Conservation (phyloP, 2,888 invertebrate genomes). For the Morinoia aosen region DNA sequence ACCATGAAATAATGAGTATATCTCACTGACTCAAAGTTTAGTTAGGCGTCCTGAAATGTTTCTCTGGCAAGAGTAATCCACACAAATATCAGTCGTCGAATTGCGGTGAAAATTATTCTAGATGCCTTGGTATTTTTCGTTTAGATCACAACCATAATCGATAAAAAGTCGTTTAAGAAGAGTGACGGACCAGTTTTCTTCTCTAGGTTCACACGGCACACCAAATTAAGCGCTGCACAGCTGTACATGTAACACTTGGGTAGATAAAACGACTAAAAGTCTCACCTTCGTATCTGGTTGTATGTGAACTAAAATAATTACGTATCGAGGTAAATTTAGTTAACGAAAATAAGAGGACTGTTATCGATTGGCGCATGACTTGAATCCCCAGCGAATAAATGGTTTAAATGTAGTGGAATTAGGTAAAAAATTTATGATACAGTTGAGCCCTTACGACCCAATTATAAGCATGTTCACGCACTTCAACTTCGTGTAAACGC, state of each 20-base stretch:
- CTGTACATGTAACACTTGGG: neutral
- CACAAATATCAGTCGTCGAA: neutral
- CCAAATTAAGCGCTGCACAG: neutral
- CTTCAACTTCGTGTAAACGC: neutral
- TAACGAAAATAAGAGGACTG: neutral
- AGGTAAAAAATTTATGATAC: neutral
- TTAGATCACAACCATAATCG: neutral
- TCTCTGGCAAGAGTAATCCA: neutral
- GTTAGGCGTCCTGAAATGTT: neutral
- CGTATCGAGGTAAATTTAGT: neutral
- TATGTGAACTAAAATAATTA: no score
- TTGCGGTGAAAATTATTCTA: neutral
- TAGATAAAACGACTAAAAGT: neutral
- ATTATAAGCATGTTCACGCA: neutral
- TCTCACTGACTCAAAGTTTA: neutral
- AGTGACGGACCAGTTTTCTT: neutral
- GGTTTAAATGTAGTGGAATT: neutral
- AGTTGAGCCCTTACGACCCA: neutral
- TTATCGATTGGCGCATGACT: neutral
- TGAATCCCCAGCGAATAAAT: neutral
- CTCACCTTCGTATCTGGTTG: neutral
- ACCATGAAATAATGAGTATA: neutral
- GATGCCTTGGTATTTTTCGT: neutral
- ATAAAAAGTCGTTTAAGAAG: neutral
- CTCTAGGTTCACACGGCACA: neutral